These are phyloP conservation scores for Galaxea fascicularis DNA, from an alignment of 92 coral and sea anemone species.

Conservation along the genomic window DNA sequence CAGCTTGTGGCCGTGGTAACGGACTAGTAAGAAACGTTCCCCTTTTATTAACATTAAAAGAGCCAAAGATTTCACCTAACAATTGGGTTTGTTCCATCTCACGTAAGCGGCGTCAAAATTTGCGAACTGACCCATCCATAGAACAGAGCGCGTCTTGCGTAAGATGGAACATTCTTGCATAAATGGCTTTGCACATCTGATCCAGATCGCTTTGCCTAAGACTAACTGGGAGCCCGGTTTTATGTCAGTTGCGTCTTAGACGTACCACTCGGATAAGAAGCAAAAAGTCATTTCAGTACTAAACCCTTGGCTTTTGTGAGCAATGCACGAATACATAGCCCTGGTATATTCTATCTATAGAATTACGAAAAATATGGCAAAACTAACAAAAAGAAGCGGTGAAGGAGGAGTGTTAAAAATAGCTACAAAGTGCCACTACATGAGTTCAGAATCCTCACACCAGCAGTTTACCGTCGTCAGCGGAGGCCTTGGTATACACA, in stretches of 20 bases:
- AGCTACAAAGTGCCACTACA: slow-evolving; percentile 31
- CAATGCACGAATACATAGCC: background rate
- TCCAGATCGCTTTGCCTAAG: background rate
- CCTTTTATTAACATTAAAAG: background rate
- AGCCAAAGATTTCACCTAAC: background rate
- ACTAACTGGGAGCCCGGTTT: background rate
- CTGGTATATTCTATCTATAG: background rate
- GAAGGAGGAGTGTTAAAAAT: background rate
- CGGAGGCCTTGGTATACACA: slow-evolving; percentile 67
- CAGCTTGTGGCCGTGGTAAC: background rate
- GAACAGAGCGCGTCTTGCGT: background rate
- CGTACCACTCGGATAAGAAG: background rate
- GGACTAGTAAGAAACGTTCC: background rate
- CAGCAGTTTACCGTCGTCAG: slow-evolving; percentile 70
- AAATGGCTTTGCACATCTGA: background rate
- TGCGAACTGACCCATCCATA: background rate
- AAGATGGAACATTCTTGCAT: background rate
- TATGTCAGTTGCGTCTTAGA: background rate
- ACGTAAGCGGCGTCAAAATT: background rate
- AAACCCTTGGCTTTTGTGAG: background rate
- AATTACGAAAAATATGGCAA: background rate
- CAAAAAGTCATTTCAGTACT: background rate
- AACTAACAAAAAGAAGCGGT: slow-evolving; percentile 28
- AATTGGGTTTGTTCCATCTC: background rate
- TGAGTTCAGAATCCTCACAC: slow-evolving; percentile 47